Conservation (phyloP, 2,113 vertebrate genomes). For the Odocoileus virginianus region DNA sequence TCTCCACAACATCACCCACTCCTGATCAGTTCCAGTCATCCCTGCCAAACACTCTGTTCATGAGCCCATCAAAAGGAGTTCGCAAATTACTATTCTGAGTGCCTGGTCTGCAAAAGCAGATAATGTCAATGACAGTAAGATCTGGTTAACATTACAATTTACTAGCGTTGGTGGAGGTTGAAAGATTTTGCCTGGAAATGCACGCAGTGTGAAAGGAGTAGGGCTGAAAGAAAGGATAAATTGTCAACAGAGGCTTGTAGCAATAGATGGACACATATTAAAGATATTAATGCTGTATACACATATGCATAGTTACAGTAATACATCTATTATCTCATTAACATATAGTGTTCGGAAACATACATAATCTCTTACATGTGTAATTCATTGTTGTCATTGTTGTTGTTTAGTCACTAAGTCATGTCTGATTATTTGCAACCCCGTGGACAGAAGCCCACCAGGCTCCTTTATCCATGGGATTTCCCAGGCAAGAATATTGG, state of each 20-base stretch:
- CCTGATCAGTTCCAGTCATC: background rate
- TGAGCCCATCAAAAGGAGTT: background rate
- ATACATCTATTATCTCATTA: background rate
- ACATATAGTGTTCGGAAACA: background rate
- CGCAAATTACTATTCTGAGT: conserved; percentile 20
- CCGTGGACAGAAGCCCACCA: background rate
- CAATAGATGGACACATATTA: background rate
- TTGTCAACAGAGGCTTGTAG: background rate
- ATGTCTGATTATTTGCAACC: background rate
- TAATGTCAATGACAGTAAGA: conserved; percentile 8
- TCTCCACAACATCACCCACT: background rate
- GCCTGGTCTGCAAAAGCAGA: conserved; percentile 1
- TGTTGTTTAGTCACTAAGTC: background rate
- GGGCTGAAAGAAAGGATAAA: background rate
- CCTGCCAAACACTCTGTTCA: conserved; percentile 14
- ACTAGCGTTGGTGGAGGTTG: background rate
- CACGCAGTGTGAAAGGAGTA: background rate
- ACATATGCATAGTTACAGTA: background rate
- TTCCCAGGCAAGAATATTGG: background rate
- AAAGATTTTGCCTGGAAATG: conserved; percentile 14
- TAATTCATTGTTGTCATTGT: background rate
- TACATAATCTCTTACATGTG: background rate
- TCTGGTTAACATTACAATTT: conserved; percentile 47
- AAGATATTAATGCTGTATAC: background rate
- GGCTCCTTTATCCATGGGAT: background rate